These are phyloP conservation scores for Aurelia coerulea DNA, from an alignment of 30 jellyfish, hydroid and myxozoan genomes.

Conservation along the genomic window DNA sequence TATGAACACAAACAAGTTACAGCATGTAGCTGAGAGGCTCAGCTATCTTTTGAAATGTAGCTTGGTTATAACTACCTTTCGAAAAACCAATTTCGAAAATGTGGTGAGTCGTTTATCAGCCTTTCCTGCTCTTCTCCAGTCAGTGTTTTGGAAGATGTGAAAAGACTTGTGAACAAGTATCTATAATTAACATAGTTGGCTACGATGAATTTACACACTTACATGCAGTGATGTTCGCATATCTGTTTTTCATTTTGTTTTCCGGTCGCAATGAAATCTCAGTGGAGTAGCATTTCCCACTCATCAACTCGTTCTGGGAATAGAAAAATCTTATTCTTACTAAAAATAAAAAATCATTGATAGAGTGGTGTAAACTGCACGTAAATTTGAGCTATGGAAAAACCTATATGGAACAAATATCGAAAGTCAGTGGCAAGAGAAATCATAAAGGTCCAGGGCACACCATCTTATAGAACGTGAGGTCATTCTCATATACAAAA, in stretches of 20 bases:
- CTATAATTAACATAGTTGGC: too few relatives aligned
- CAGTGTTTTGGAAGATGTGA: not conserved
- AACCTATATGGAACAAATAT: too few relatives aligned
- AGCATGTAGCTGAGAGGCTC: too few relatives aligned
- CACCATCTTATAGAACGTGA: too few relatives aligned
- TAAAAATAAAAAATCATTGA: not conserved
- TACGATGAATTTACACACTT: slow-evolving; percentile 14
- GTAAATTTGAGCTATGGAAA: not conserved
- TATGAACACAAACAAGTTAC: too few relatives aligned
- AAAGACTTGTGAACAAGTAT: not conserved
- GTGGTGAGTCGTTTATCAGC: too few relatives aligned
- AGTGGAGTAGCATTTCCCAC: slow-evolving; percentile 92
- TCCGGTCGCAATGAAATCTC: slow-evolving; percentile 82
- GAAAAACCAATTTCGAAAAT: too few relatives aligned
- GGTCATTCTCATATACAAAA: too few relatives aligned
- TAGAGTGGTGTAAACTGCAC: not conserved
- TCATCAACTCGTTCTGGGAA: slow-evolving; percentile 63
- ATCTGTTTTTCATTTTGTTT: slow-evolving; percentile 88
- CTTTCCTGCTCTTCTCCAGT: not conserved
- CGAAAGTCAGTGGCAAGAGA: too few relatives aligned
- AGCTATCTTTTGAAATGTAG: too few relatives aligned
- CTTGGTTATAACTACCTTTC: too few relatives aligned
- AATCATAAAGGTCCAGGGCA: too few relatives aligned
- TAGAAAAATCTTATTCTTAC: not conserved
- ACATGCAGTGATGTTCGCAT: slow-evolving; percentile 93